These are phyloP conservation scores for Desoria tigrina DNA, from an alignment of 2,888 invertebrate species.

Conservation along the genomic window DNA sequence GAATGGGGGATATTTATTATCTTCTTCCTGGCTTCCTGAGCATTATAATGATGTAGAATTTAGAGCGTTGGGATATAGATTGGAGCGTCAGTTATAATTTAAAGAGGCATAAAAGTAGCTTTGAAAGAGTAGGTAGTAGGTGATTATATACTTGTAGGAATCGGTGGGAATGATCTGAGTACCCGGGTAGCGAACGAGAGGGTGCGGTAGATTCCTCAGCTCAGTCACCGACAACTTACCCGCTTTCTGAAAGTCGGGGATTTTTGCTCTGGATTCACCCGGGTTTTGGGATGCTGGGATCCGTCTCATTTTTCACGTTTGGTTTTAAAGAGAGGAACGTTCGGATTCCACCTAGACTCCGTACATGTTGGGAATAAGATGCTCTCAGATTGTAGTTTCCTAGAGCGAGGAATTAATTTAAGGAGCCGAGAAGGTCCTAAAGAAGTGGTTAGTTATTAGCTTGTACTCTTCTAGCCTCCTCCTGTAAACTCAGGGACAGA, in stretches of 20 bases:
- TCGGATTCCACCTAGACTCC: too few species aligned
- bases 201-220: constrained; percentile 45
- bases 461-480: too few species aligned
- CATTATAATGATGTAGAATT: neutral
- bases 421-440: too few species aligned
- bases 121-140: neutral
- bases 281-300: too few species aligned
- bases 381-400: too few species aligned
- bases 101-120: neutral
- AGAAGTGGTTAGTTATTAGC: too few species aligned
- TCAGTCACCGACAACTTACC: constrained; percentile 29
- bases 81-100: neutral
- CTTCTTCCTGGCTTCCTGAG: neutral
- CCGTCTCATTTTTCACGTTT: too few species aligned
- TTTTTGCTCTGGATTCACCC: too few species aligned
- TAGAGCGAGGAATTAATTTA: too few species aligned
- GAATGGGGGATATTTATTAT: neutral
- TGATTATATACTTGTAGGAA: neutral
- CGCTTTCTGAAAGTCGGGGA: constrained; percentile 1
- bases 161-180: constrained; percentile 35
- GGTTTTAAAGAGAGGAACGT: too few species aligned
- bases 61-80: neutral
- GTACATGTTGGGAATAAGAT: too few species aligned
- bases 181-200: constrained; percentile 43
- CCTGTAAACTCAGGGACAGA: neutral